Conservation (phyloP, 2,113 vertebrate genomes). For the Craseonycteris thonglongyai region DNA sequence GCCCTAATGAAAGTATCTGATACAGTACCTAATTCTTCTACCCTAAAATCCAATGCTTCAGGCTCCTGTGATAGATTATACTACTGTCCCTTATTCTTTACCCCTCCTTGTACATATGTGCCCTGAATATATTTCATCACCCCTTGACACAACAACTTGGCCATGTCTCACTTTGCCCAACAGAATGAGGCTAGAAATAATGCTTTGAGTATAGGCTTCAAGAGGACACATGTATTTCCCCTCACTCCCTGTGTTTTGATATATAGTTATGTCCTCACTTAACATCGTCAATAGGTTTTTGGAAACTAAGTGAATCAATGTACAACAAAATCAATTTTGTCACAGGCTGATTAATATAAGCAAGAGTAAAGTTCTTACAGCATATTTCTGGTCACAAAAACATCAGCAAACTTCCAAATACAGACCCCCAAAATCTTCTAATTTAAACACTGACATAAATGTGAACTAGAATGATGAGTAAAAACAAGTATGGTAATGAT, state of each 20-base stretch:
- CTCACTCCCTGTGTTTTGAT: not conserved
- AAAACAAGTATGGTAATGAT: not conserved
- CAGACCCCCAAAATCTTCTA: not conserved
- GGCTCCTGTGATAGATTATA: not conserved
- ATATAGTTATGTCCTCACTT: not conserved
- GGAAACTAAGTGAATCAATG: not conserved
- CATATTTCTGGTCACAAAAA: not conserved
- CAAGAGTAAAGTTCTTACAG: not conserved
- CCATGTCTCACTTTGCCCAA: not conserved
- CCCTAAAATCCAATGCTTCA: not conserved
- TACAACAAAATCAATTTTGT: too few species aligned
- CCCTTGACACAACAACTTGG: not conserved
- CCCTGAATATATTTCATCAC: not conserved
- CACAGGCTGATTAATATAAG: too few species aligned
- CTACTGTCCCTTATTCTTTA: not conserved
- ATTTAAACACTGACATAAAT: not conserved
- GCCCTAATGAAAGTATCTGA: not conserved
- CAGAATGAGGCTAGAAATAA: not conserved
- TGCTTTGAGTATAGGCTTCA: not conserved
- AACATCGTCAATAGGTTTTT: not conserved
- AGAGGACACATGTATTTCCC: not conserved
- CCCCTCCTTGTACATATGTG: not conserved
- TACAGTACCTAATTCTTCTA: not conserved
- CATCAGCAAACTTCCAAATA: not conserved
- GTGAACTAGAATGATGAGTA: not conserved